Evolutionary conservation across 2,888 invertebrate genomes (phyloP).

Genomic region (Oeneis ivallda): DNA sequence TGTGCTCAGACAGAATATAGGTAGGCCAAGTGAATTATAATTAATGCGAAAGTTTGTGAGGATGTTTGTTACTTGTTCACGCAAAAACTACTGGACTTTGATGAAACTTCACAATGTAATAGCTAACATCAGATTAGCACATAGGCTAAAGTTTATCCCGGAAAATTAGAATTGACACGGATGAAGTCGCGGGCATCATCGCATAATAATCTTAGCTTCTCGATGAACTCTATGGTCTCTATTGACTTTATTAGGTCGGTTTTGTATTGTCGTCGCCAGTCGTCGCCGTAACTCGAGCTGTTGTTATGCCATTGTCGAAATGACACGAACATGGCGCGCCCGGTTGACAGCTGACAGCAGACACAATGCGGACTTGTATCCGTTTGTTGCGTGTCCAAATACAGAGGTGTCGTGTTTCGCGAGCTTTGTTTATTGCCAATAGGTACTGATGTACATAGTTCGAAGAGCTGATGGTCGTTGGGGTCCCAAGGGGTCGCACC

Average conservation of each 20-base stretch:
- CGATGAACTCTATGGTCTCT: neutral
- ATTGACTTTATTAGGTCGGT: neutral
- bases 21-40: too few relatives aligned
- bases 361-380: constrained; percentile 39
- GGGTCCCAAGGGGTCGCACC: too few relatives aligned
- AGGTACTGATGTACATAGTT: neutral
- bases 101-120: too few relatives aligned
- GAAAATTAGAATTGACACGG: too few relatives aligned
- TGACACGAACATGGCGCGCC: constrained; percentile 36
- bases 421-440: constrained; percentile 16
- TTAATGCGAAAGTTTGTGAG: too few relatives aligned
- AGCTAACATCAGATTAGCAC: too few relatives aligned
- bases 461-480: too few relatives aligned
- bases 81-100: too few relatives aligned
- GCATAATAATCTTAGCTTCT: constrained; percentile 4
- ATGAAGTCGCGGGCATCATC: neutral
- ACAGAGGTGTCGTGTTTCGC: constrained; percentile 22
- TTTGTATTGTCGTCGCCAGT: constrained; percentile 26
- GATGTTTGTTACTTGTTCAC: too few relatives aligned
- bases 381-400: constrained; percentile 33
- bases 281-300: constrained; percentile 40
- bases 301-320: constrained; percentile 42
- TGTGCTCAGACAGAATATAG: too few relatives aligned
- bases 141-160: too few relatives aligned
- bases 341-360: constrained; percentile 33